Base-by-base conservation (phyloP, 2,797 vertebrate species). In the Sebastes ruberrimus region DNA sequence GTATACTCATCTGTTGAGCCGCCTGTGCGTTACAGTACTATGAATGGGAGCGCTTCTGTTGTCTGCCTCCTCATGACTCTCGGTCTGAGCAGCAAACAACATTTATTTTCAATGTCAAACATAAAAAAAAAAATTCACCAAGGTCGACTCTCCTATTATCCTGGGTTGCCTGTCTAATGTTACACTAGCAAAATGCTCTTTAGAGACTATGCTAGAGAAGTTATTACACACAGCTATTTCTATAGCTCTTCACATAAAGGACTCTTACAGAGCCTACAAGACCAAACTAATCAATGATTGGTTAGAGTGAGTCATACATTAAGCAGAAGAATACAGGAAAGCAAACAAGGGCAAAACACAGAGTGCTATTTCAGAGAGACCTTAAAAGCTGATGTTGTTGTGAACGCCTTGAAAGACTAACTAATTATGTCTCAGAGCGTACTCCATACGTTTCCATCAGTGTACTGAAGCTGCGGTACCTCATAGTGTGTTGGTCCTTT, bases 1-100 rank as follows among this genome's bases (percentile, higher is more conserved):
- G 83, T 76, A 14, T 30, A 42, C 66, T 86, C 74, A 76, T 86
- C 83, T 88, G 85, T 76, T 76, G 57, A 67, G 53, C 82, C 46
- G 3, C 74, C 78, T 87, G 83, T 68, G 53, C 27, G 28, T 81
- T 81, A 53, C 22, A n/a, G 23, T 27, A 76, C 63, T 82, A 74
- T 88, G 84, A 88, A 85, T 79, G 76, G 62, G 46, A n/a, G 14
- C 1, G 1, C 60, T 81, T 68, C 60, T 81, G 69, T 71, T 71
- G 63, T 81, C 73, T 63, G 5, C 60, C 71, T 82, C 71, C 59
- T 74, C 62, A 35, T 52, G 52, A 42, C 64, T 82, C 49, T 80
- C 1, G 2, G 20, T 61, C 60, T 70, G 27, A 74, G 60, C 35
- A 56, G 62, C 20, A 32, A 14, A 69, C 23, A 5, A 9, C 25